These are phyloP conservation scores for Chrysolina americana DNA, from an alignment of 2,888 invertebrate species.

Conservation along the genomic window DNA sequence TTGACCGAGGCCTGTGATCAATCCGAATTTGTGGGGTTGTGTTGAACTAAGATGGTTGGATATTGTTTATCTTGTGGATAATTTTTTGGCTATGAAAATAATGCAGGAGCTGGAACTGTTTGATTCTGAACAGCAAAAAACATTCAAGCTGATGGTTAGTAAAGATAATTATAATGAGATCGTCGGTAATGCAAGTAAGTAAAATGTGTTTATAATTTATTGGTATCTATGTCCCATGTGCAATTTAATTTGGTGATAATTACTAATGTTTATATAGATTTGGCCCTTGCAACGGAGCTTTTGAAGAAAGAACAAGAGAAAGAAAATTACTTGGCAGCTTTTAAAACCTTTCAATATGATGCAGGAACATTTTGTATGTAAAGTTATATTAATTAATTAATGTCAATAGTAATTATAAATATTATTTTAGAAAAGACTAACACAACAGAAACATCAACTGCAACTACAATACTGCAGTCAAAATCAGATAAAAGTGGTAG, in stretches of 20 bases:
- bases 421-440: neutral
- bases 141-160: neutral
- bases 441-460: neutral
- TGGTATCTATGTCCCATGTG: neutral
- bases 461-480: neutral
- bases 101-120: too few relatives aligned
- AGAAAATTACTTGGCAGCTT: constrained; percentile 9
- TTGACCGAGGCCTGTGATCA: constrained; percentile 5
- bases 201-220: neutral
- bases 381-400: neutral
- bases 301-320: constrained; percentile 17
- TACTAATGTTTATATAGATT: constrained; percentile 4
- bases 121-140: constrained; percentile 9
- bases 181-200: neutral
- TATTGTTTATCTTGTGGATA: neutral
- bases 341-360: neutral
- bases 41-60: neutral
- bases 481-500: constrained; percentile 9
- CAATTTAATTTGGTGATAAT: neutral
- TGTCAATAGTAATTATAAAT: neutral
- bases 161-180: constrained; percentile 8
- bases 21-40: constrained; percentile 16
- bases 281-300: constrained; percentile 16
- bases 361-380: neutral
- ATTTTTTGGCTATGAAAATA: too few relatives aligned